Conservation (phyloP, 2,113 vertebrate genomes). For the Turnix velox region DNA sequence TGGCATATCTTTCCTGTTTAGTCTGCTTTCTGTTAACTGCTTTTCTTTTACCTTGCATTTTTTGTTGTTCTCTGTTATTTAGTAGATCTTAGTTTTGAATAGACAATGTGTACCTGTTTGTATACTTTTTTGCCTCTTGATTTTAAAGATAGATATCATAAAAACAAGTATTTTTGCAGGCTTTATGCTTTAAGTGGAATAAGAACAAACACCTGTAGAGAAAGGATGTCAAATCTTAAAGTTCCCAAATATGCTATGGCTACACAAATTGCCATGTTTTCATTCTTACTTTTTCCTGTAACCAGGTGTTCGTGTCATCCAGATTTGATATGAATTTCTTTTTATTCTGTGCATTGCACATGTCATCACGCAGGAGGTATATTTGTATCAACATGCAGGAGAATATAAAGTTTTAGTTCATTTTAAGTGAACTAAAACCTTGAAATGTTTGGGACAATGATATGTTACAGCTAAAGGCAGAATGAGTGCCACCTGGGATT, state of each 20-base stretch:
- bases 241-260: not conserved
- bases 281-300: not conserved
- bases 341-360: too few relatives aligned
- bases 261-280: not conserved
- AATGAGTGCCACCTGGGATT: not conserved
- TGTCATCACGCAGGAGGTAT: too few relatives aligned
- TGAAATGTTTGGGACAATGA: not conserved
- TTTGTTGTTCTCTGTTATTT: not conserved
- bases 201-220: not conserved
- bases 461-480: not conserved
- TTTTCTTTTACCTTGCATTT: not conserved
- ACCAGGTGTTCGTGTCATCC: not conserved
- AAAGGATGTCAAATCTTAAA: not conserved
- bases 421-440: not conserved
- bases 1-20: not conserved
- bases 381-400: not conserved
- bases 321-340: not conserved
- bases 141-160: not conserved
- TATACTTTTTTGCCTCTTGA: not conserved
- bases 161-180: not conserved
- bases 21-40: not conserved
- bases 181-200: not conserved
- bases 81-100: not conserved
- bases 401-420: too few relatives aligned
- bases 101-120: not conserved